Evolutionary conservation across 1,140 invertebrate genomes (phyloP), one percentile per base, ranked within the genome.

Genomic region (Drosophila navojoa): DNA sequence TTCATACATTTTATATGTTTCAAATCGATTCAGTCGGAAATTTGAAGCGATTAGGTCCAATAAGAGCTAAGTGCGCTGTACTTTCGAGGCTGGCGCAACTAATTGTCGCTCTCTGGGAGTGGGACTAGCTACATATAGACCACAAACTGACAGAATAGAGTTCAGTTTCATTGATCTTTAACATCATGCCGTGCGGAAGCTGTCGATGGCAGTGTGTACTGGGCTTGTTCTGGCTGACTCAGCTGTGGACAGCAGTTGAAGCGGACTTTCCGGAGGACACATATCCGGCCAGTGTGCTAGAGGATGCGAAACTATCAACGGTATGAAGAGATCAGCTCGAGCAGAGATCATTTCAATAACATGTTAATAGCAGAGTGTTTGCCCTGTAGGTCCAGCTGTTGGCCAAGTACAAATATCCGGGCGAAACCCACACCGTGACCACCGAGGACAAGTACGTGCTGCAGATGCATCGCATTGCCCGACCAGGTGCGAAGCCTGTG

Each of bases 381-480:
- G n/a, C n/a, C 0, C 6, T 19, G 1, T 13, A 91, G 92, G 44
- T 77, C 7, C 89, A 92, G 63, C 71, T 93, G 3, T 69, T 94
- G 13, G 63, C 59, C 50, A 93, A 93, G 71, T 93, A 94, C 78
- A 93, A 94, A 22, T 95, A 95, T 77, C 93, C 93, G 0, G 81
- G 90, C 0, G 95, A 95, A 81, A 81, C 77, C 0, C 93, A 95
- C 54, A 49, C 77, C 13, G 87, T 93, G 7, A 90, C 79, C 13
- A 94, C 94, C 1, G 67, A 86, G 27, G 94, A 94, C 80, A 93
- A 93, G 4, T 94, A 94, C 63, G 84, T 94, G 2, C 79, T 94
- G n/a, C 89, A 85, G 4, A 53, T 94, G 22, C 93, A 94, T 70
- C 90, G 94, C 6, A 93, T 94, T 35, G 77, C 93, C 0, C 42